Evolutionary conservation across 2,113 vertebrate species (phyloP), one percentile per base, ranked within the genome.

Genomic region (Spheniscus mendiculus): DNA sequence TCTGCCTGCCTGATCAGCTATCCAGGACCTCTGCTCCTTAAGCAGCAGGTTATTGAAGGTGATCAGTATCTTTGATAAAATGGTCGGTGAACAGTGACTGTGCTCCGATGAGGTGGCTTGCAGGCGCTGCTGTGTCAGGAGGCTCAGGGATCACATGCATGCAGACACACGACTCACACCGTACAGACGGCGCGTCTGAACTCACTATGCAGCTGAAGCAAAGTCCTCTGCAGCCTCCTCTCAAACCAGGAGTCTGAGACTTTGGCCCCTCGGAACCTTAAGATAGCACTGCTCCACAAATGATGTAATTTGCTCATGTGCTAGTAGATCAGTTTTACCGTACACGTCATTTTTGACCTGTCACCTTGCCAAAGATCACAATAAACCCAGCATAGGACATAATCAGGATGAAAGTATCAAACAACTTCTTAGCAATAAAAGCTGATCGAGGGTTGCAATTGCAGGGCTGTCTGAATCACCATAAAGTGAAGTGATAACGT

Each of bases 61-160:
- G 27, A 29, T 2, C 32, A 23, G 17, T 5, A 29, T 1, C 70
- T 61, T 1, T 32, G 71, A 8, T 17, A 58, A 44, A 34, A 10
- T 1, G 15, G 5, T 5, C 3, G 5, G 58, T 50, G 42, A 84
- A 73, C 87, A 74, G n/a, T 15, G 77, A 6, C 42, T 20, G 44
- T 27, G 67, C 71, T 49, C 14, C 0, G 2, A 0, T 7, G 70
- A 66, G 84, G 12, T 1, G 5, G 66, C 4, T 7, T 29, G 14
- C 38, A 61, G 78, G 67, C 0, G 4, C 9, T 59, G 65, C 72
- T 17, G 66, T 1, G 30, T 34, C 65, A 78, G 38, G 36, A 59
- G 79, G 17, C 14, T 21, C 12, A 4, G 59, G 71, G 49, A 29
- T 87, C 83, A 14, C 66, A 4, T 0, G 15, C 11, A 5, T 12